Base-by-base conservation (phyloP, 2,888 invertebrate species). In the Scaeva pyrastri region DNA sequence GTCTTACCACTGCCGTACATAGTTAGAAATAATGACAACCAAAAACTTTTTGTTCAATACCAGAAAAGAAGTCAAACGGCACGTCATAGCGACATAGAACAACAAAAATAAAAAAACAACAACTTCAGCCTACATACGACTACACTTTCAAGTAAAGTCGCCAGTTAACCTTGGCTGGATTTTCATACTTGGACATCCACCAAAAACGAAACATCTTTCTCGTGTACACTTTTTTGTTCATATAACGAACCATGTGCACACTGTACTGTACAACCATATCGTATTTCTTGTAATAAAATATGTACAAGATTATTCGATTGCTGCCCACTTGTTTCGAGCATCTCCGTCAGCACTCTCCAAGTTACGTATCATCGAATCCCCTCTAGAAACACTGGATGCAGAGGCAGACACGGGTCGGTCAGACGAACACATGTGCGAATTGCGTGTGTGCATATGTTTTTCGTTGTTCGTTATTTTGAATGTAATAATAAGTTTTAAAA, bases 111-210 rank as follows among this genome's bases (percentile, higher is more conserved):
- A 31, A 31, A 31, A 8, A 31, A 31, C 5, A 70, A 19, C 73
- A 78, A 45, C 62, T 56, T 71, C 82, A 86, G 82, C 86, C 73
- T 82, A 82, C 82, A 86, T 74, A 39, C 31, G 31, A 31, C 6
- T 26, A 55, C 62, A 56, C 43, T 70, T 74, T 48, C 82, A 70
- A 86, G 56, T 26, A 73, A 81, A 86, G 86, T 82, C 72, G 77
- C 86, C 64, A 77, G 86, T 82, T 86, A 86, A 86, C 86, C 86
- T 86, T 86, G 86, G 45, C 73, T 71, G 73, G 73, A 45, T 71
- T 55, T 62, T 70, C 81, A 70, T 77, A 86, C 77, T 86, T 86
- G 86, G 86, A 73, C 77, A 50, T 73, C 45, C 12, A 82, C 86
- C 86, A 86, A 77, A 76, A 74, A 21, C 55, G 14, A 77, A 68